Evolutionary conservation across 2,113 vertebrate genomes (phyloP).

Genomic region (Cephalophus harveyi): DNA sequence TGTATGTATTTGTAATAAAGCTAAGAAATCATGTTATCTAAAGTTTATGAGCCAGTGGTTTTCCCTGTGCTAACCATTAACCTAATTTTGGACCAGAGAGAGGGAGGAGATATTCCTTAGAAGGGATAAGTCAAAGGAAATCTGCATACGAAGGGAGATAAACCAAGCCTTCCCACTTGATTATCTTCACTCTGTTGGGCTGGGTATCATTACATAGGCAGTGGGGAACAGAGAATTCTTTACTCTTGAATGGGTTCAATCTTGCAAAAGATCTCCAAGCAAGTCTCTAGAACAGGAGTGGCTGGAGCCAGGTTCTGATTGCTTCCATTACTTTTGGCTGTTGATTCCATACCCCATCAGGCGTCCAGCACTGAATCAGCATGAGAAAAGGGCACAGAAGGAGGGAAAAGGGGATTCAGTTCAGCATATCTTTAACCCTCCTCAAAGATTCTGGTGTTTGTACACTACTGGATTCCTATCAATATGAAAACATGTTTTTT

Average conservation of each 20-base stretch:
- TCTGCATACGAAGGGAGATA: background rate
- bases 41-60: background rate
- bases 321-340: background rate
- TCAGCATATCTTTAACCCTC: background rate
- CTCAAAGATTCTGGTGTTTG: background rate
- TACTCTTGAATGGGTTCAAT: background rate
- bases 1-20: background rate
- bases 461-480: background rate
- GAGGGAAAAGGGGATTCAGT: background rate
- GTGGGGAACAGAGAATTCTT: slow-evolving; percentile 1
- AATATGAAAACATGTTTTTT: background rate
- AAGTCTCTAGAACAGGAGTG: background rate
- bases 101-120: background rate
- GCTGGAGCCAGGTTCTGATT: background rate
- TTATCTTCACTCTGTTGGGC: background rate
- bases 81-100: background rate
- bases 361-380: background rate
- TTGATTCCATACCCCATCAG: background rate
- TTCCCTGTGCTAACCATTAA: background rate
- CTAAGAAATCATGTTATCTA: background rate
- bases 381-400: background rate
- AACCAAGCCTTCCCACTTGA: background rate
- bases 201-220: background rate
- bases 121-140: background rate
- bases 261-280: background rate